Evolutionary conservation across 2,888 invertebrate genomes (phyloP).

Genomic region (Gryllus longicercus): DNA sequence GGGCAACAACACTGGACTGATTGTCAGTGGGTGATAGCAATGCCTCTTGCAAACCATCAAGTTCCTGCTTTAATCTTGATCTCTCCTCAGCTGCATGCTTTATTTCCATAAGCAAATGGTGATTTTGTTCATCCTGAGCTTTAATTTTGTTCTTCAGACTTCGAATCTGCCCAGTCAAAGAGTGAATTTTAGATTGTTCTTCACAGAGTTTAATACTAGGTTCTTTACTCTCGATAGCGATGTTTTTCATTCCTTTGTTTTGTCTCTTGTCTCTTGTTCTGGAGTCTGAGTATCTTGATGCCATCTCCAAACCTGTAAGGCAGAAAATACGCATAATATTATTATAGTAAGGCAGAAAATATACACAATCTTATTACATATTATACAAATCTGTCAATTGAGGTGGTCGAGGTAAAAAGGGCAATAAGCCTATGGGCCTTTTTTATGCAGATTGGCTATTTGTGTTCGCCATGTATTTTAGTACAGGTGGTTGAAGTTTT

Average conservation of each 20-base stretch:
- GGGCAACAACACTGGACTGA: slow-evolving; percentile 31
- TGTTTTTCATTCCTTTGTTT: slow-evolving; percentile 52
- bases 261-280: too few relatives aligned
- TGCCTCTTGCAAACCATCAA: slow-evolving; percentile 35
- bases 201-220: slow-evolving; percentile 39
- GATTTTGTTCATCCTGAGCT: background rate
- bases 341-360: too few relatives aligned
- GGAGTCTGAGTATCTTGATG: too few relatives aligned
- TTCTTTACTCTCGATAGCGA: slow-evolving; percentile 49
- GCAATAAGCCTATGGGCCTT: too few relatives aligned
- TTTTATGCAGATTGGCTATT: too few relatives aligned
- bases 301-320: too few relatives aligned
- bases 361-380: too few relatives aligned
- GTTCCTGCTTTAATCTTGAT: slow-evolving; percentile 34
- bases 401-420: too few relatives aligned
- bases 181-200: background rate
- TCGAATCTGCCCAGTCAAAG: background rate
- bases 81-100: slow-evolving; percentile 33
- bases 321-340: too few relatives aligned
- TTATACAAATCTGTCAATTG: too few relatives aligned
- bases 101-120: slow-evolving; percentile 36
- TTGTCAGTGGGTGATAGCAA: slow-evolving; percentile 37
- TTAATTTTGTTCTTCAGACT: background rate
- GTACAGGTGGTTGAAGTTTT: too few relatives aligned
- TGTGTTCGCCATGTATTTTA: too few relatives aligned